phyloP scores from a whole-genome alignment of 2,797 vertebrate species.

The Pampus argenteus region DNA sequence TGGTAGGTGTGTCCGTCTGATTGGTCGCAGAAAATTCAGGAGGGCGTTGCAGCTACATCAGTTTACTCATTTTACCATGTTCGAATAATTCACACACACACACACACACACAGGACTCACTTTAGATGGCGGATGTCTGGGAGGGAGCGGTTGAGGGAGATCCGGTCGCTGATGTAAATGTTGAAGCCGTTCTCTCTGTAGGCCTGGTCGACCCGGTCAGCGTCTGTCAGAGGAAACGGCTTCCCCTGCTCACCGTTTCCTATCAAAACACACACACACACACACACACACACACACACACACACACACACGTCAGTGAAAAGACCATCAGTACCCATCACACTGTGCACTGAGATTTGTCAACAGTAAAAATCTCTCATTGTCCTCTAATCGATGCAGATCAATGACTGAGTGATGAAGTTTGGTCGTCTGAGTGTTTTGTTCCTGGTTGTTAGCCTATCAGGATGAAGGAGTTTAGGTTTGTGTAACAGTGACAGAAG shows the following conservation, averaged over 20 bases:
- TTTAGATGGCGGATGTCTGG: slow-evolving; percentile 95
- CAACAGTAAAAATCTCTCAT: too few relatives aligned
- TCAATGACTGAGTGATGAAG: too few relatives aligned
- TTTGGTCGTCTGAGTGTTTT: too few relatives aligned
- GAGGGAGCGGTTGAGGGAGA: slow-evolving; percentile 95
- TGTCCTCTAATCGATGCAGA: too few relatives aligned
- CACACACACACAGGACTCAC: slow-evolving; percentile 80
- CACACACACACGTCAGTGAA: neutral
- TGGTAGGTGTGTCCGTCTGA: slow-evolving; percentile 28
- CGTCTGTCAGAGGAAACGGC: slow-evolving; percentile 90
- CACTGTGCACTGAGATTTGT: too few relatives aligned
- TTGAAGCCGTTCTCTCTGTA: slow-evolving; percentile 99
- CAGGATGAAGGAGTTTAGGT: too few relatives aligned
- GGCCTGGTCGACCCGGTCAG: slow-evolving; percentile 92
- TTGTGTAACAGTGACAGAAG: too few relatives aligned
- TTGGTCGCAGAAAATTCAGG: slow-evolving; percentile 40
- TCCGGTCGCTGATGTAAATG: slow-evolving; percentile 97
- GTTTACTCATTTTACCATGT: too few relatives aligned
- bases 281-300: neutral
- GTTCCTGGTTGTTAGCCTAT: too few relatives aligned
- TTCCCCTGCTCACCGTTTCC: slow-evolving; percentile 95
- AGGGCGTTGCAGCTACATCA: neutral
- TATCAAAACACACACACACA: slow-evolving; percentile 58
- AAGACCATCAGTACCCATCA: neutral
- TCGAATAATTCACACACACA: too few relatives aligned